phyloP scores from a whole-genome alignment of 2,797 vertebrate species.

The Helarctos malayanus region DNA sequence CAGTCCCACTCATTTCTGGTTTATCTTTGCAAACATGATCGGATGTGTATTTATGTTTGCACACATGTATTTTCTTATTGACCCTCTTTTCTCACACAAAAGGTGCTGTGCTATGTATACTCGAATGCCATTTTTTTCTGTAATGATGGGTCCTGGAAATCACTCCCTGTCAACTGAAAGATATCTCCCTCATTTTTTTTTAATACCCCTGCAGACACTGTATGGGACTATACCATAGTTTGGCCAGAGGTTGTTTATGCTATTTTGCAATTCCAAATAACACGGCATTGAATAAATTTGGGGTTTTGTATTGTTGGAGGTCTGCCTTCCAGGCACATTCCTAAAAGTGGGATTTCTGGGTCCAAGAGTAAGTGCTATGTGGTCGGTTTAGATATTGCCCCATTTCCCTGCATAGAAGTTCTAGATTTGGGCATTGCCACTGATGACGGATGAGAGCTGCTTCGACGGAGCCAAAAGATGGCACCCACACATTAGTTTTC shows the following conservation, averaged over 20 bases:
- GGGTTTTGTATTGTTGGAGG: background rate
- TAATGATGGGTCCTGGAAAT: background rate
- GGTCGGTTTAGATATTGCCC: background rate
- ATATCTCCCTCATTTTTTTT: background rate
- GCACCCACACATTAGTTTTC: background rate
- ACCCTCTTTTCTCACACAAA: background rate
- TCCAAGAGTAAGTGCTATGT: background rate
- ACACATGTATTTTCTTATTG: background rate
- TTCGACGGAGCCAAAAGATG: background rate
- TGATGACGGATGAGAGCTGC: background rate
- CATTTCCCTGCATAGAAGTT: background rate
- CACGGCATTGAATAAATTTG: background rate
- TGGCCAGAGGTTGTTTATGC: background rate
- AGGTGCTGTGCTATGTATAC: background rate
- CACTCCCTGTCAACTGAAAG: background rate
- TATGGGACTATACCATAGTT: background rate
- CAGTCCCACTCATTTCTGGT: background rate
- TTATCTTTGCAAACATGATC: constrained; percentile 8
- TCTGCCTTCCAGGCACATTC: background rate
- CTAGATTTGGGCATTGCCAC: background rate
- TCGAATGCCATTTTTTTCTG: background rate
- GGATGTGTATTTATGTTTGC: background rate
- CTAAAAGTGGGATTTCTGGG: background rate
- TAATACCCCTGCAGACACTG: background rate
- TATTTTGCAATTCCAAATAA: background rate